A percentile compares a stretch with the other conserved stretches of the same genome.
Evolutionary conservation across 2,888 invertebrate genomes (phyloP).

Genomic region (Melieria omissa): DNA sequence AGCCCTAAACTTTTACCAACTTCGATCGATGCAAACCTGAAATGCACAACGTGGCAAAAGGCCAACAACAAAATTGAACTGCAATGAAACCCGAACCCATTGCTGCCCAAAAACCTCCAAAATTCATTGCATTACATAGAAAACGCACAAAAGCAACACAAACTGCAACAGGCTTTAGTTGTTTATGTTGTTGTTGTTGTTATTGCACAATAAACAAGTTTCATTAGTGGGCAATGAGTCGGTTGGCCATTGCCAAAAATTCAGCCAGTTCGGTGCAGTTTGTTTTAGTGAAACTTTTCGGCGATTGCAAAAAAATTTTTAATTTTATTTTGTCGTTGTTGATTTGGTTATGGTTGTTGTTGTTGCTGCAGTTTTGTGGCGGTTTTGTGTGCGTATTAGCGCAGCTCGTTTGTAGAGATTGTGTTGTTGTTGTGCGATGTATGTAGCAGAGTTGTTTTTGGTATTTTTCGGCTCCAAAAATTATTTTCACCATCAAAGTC

Average conservation of each 20-base stretch:
- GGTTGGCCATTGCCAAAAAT: neutral
- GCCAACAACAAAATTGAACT: neutral
- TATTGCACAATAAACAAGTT: constrained; percentile 20
- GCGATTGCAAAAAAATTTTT: constrained; percentile 22
- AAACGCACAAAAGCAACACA: constrained; percentile 19
- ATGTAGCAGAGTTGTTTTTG: neutral
- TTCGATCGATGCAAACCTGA: constrained; percentile 14
- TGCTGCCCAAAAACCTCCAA: constrained; percentile 1
- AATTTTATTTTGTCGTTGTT: neutral
- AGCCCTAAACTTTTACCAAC: constrained; percentile 10
- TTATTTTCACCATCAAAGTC: constrained; percentile 35
- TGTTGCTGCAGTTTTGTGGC: constrained; percentile 5
- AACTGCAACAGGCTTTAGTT: neutral
- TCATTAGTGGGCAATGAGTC: constrained; percentile 11
- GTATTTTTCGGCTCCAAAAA: constrained; percentile 10
- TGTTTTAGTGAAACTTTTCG: constrained; percentile 26
- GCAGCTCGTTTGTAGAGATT: constrained; percentile 14
- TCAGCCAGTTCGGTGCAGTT: neutral
- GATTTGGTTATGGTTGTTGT: neutral
- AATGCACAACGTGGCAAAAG: constrained; percentile 1
- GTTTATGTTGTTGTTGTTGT: constrained; percentile 7
- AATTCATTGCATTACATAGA: constrained; percentile 28
- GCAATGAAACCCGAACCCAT: neutral
- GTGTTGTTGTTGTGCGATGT: constrained; percentile 12
- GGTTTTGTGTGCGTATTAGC: constrained; percentile 21